Evolutionary conservation across 2,797 vertebrate genomes (phyloP).

Genomic region (Falco cherrug): DNA sequence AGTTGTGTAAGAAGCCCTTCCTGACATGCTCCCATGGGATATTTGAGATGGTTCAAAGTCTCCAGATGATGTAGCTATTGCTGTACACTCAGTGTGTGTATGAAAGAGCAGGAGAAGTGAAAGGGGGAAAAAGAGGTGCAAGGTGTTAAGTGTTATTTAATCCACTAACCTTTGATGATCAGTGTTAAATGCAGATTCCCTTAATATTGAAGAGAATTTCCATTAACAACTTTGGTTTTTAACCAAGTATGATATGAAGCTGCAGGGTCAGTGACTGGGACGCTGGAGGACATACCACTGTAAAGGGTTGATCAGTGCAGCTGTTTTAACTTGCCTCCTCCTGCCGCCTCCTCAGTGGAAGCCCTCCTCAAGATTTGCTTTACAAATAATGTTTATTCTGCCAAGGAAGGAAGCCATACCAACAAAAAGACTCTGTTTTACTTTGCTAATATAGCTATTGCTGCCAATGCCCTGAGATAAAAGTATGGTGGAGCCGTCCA

Average conservation of each 20-base stretch:
- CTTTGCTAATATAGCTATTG: neutral
- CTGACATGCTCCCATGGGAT: neutral
- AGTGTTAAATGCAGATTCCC: neutral
- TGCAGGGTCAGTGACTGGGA: neutral
- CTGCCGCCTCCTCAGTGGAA: neutral
- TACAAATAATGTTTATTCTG: neutral
- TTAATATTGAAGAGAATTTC: neutral
- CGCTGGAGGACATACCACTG: accelerated
- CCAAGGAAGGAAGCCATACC: neutral
- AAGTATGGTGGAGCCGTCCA: neutral
- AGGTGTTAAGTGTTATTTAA: neutral
- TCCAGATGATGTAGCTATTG: neutral
- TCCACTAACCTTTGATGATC: neutral
- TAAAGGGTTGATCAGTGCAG: neutral
- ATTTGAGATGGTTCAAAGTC: neutral
- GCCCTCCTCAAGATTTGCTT: neutral
- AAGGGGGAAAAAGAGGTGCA: neutral
- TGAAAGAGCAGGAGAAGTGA: neutral
- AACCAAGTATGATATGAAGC: neutral
- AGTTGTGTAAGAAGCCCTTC: neutral
- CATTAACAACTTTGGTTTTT: neutral
- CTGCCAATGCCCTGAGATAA: neutral
- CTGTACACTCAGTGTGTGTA: neutral
- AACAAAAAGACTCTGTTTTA: neutral
- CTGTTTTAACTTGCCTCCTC: neutral